phyloP scores from a whole-genome alignment of 2,113 vertebrate species.

The Zosterops borbonicus region DNA sequence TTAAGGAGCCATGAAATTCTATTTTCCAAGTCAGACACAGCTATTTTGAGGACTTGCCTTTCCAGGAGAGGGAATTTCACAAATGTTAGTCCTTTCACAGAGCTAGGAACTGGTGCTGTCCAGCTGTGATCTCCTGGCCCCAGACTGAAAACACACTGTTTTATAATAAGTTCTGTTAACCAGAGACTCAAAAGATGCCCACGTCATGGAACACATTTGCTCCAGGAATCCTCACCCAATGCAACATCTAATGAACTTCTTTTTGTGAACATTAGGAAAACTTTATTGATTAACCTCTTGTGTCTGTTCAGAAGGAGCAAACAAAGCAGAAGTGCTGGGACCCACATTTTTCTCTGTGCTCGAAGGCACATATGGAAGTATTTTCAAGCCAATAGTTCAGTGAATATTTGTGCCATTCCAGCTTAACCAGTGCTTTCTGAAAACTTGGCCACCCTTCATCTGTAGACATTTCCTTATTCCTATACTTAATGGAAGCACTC shows the following conservation, averaged over 20 bases:
- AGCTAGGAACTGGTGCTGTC: slow-evolving; percentile 31
- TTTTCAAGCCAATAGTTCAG: not conserved
- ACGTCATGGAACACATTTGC: not conserved
- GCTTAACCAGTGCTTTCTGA: not conserved
- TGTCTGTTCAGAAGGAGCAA: not conserved
- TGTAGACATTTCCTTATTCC: not conserved
- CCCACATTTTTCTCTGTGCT: accelerated
- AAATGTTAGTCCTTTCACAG: slow-evolving; percentile 29
- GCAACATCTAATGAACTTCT: not conserved
- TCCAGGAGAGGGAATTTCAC: slow-evolving; percentile 39
- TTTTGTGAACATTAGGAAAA: not conserved
- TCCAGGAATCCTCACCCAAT: slow-evolving; percentile 29
- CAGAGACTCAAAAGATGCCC: slow-evolving; percentile 4
- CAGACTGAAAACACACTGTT: slow-evolving; percentile 27
- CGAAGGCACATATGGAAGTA: not conserved
- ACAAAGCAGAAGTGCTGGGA: not conserved
- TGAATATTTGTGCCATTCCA: not conserved
- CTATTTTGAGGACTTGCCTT: slow-evolving; percentile 48
- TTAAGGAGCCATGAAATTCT: slow-evolving; percentile 61
- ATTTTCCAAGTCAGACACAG: not conserved
- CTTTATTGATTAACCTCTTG: not conserved
- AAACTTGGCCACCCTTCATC: not conserved
- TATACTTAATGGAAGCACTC: not conserved
- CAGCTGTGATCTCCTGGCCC: slow-evolving; percentile 36
- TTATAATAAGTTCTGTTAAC: slow-evolving; percentile 13